phyloP scores from a whole-genome alignment of 2,888 invertebrate species.

The Caenorhabditis sp. region DNA sequence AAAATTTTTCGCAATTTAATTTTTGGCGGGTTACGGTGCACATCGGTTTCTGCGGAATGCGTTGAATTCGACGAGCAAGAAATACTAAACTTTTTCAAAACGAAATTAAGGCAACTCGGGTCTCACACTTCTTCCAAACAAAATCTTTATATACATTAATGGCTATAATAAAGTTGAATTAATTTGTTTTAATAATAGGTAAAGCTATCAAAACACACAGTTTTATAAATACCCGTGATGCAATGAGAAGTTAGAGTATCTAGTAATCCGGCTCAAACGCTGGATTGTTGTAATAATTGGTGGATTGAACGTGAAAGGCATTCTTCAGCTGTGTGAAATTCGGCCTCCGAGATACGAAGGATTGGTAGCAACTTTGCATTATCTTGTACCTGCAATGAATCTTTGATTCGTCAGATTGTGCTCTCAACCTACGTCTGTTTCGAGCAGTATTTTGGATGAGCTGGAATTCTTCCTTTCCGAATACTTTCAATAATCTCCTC shows the following conservation, averaged over 20 bases:
- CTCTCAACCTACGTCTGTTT: slow-evolving; percentile 69
- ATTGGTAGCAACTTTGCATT: slow-evolving; percentile 73
- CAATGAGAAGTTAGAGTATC: slow-evolving; percentile 4
- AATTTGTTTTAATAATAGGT: background rate
- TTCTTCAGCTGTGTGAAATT: slow-evolving; percentile 71
- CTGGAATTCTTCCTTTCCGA: slow-evolving; percentile 67
- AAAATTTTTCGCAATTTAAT: background rate
- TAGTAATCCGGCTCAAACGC: slow-evolving; percentile 70
- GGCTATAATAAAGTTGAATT: too few relatives aligned
- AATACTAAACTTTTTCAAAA: too few relatives aligned
- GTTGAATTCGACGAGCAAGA: too few relatives aligned
- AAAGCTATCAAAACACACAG: slow-evolving; percentile 9
- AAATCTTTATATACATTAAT: too few relatives aligned
- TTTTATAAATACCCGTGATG: slow-evolving; percentile 4
- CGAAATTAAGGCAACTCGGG: too few relatives aligned
- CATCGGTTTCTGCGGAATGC: too few relatives aligned
- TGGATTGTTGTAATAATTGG: slow-evolving; percentile 68
- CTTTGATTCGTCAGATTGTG: background rate
- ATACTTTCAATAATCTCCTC: slow-evolving; percentile 73
- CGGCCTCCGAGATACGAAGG: slow-evolving; percentile 69
- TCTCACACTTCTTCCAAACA: too few relatives aligned
- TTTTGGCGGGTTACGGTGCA: background rate
- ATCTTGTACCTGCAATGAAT: slow-evolving; percentile 70
- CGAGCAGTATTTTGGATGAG: slow-evolving; percentile 71
- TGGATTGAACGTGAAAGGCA: slow-evolving; percentile 64